Base-by-base conservation (phyloP, 2,113 vertebrate species). In the Jaculus jaculus region DNA sequence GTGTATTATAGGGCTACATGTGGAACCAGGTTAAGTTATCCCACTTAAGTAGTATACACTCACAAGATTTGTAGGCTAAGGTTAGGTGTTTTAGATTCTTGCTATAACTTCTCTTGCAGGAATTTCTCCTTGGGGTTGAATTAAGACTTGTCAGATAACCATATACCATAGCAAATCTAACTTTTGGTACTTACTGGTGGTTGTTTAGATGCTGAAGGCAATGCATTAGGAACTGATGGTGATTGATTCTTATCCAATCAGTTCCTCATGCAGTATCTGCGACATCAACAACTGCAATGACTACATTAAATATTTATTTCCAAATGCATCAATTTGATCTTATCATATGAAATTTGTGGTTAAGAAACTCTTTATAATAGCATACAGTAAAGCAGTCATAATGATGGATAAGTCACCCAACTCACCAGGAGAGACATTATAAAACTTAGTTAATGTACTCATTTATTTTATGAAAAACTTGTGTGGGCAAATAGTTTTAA, bases 251-350 rank as follows among this genome's bases (percentile, higher is more conserved):
- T 98, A 98, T 99, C 99, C 99, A 99, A 99, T 99, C 99, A 99
- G 99, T 99, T 99, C 99, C 99, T 99, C 99, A 99, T 99, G 99
- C 99, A 99, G 99, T 99, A 99, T 98, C 99, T 98, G 98, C 99
- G 97, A 98, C 99, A 99, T 99, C 99, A 99, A 98, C 99, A 98
- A 95, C 98, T 98, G 96, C 84, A 95, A 95, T 95, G 93, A 68
- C 84, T 96, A 71, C 82, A 65, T 20, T 47, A 81, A 90, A 34
- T 5, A 68, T 69, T 20, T 84, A 80, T 94, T 94, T 96, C 58
- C 60, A 58, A 72, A 87, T 84, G 30, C 16, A 68, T 2, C 71
- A 88, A 42, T 39, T 78, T 28, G 4, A 87, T 87, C 30, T 93
- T 90, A 51, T 77, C 42, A 30, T 71, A 72, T 66, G 39, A 92